Evolutionary conservation across 2,888 invertebrate species (phyloP).

Genomic region (Lutraria lutraria): DNA sequence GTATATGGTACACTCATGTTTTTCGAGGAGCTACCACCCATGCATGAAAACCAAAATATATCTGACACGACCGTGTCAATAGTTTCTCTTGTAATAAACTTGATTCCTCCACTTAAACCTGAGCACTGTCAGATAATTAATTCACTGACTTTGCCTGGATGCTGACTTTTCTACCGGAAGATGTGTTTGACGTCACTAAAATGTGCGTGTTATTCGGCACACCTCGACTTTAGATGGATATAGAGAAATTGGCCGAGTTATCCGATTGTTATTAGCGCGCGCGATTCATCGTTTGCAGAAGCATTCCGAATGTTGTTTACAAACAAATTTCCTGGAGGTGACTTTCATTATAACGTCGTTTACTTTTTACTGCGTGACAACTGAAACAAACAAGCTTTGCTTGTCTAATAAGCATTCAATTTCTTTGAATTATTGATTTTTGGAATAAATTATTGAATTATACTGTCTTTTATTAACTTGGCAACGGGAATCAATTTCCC

Average conservation of each 20-base stretch:
- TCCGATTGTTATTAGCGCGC: background rate
- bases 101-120: background rate
- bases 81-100: background rate
- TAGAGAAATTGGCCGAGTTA: background rate
- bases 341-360: background rate
- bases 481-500: background rate
- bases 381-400: background rate
- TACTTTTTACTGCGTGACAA: background rate
- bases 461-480: background rate
- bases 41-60: slow-evolving; percentile 69
- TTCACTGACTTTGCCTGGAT: slow-evolving; percentile 40
- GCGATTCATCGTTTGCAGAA: background rate
- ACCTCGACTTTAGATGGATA: background rate
- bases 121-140: slow-evolving; percentile 42
- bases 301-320: slow-evolving; percentile 2
- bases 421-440: background rate
- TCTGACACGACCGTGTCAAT: slow-evolving; percentile 31
- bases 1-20: slow-evolving; percentile 77
- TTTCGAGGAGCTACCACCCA: slow-evolving; percentile 81
- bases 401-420: background rate
- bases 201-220: background rate
- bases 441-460: background rate
- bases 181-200: slow-evolving; percentile 53
- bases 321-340: background rate
- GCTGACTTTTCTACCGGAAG: slow-evolving; percentile 49